Base-by-base conservation (phyloP, 2,113 vertebrate genomes). In the Oncorhynchus tshawytscha region DNA sequence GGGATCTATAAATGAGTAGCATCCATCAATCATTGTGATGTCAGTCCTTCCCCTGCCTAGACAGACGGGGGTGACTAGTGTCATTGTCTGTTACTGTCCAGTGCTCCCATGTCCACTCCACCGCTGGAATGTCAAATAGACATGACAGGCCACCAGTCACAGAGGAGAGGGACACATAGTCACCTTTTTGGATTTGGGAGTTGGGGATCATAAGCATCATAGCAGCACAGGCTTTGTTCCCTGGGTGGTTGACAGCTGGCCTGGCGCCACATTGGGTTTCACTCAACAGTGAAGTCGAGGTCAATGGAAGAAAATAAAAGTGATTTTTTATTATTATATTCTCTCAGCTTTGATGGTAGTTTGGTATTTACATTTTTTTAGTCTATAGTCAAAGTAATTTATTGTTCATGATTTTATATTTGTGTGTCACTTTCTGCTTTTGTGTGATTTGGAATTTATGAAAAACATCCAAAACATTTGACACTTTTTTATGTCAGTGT, bases 1-100 rank as follows among this genome's bases (percentile, higher is more conserved):
- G 45, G 49, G 94, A 93, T 96, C 94, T 94, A 90, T 95, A 95
- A 95, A 95, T 94, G 95, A 96, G 94, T 94, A 96, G 93, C 95
- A 94, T 94, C 95, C 95, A 95, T 98, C 96, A 97, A 94, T 98
- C 97, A 97, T 95, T 96, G 96, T 96, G 96, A 97, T 93, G 95
- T 92, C 91, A 93, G 90, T 94, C 94, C 93, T 93, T 94, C 91
- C 91, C 93, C 93, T 93, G 94, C 92, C 91, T 92, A 95, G 95
- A 96, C 93, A 94, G 95, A 95, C 92, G 93, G 93, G 39, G 95
- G 94, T 95, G 95, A 95, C 93, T 94, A 94, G 92, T 98, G 97
- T 97, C 96, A 97, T 93, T 95, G 95, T 93, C 93, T 90, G 95
- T 98, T 97, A 98, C 91, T 96, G 96, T 98, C 96, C 95, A 95